phyloP scores from a whole-genome alignment of 2,113 vertebrate species.

The Apaloderma vittatum region DNA sequence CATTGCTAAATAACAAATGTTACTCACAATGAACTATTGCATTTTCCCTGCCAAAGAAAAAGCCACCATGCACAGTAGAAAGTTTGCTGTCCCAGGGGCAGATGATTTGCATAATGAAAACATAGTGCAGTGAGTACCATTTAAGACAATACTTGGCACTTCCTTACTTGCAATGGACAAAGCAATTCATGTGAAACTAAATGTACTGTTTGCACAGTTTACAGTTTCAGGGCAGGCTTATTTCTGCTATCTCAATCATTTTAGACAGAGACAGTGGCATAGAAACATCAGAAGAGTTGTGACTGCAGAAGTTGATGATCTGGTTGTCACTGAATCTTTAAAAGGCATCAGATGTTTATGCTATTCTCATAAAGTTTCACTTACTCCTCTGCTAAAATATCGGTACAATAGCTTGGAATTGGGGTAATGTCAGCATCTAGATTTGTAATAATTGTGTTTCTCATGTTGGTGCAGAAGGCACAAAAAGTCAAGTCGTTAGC shows the following conservation, averaged over 20 bases:
- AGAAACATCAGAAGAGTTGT: background rate
- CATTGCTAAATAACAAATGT: background rate
- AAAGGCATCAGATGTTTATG: background rate
- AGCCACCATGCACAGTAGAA: background rate
- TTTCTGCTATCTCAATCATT: background rate
- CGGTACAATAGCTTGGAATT: background rate
- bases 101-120: background rate
- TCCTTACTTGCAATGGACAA: background rate
- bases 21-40: background rate
- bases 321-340: background rate
- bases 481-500: background rate
- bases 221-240: background rate
- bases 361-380: background rate
- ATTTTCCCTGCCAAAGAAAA: background rate
- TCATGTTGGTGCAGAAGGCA: background rate
- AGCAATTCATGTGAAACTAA: background rate
- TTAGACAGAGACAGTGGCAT: background rate
- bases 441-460: background rate
- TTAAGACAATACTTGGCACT: slow-evolving; percentile 3
- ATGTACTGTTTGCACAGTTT: background rate
- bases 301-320: background rate
- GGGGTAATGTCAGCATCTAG: background rate
- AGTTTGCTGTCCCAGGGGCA: background rate
- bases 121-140: background rate
- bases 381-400: background rate